Conservation (phyloP, 2,888 invertebrate species). For the Gortyna flavago region DNA sequence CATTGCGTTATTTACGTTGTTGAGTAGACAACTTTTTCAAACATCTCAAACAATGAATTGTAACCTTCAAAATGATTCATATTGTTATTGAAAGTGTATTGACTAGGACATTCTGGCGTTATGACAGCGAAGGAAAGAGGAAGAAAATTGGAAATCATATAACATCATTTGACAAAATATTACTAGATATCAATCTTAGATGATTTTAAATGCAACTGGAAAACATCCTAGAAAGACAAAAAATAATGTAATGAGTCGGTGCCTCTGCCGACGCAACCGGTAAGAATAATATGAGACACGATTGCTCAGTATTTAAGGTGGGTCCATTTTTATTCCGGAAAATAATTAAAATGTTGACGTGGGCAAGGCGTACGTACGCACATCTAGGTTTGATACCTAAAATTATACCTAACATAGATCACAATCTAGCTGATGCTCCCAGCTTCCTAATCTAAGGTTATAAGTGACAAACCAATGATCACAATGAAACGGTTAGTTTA, state of each 20-base stretch:
- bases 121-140: not conserved
- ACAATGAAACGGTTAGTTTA: conserved; percentile 31
- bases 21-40: no score
- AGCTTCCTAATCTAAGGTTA: not conserved
- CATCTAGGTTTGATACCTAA: not conserved
- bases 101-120: not conserved
- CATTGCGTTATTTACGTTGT: no score
- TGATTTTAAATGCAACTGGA: not conserved
- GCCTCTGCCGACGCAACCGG: not conserved
- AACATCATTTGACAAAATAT: not conserved
- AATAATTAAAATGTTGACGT: not conserved
- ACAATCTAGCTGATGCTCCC: not conserved
- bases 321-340: not conserved
- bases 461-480: conserved; percentile 23
- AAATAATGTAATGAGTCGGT: not conserved
- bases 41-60: no score
- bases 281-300: not conserved
- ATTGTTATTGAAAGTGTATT: no score
- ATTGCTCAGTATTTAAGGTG: not conserved
- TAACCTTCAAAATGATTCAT: no score
- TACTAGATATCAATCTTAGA: not conserved
- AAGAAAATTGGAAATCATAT: not conserved
- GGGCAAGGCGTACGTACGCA: not conserved
- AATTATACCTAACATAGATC: not conserved
- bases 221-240: not conserved